Percentiles rank a stretch among this genome's conserved stretches.
Evolutionary conservation across 2,797 vertebrate genomes (phyloP).

Genomic region (Spinibarbus caldwelli): DNA sequence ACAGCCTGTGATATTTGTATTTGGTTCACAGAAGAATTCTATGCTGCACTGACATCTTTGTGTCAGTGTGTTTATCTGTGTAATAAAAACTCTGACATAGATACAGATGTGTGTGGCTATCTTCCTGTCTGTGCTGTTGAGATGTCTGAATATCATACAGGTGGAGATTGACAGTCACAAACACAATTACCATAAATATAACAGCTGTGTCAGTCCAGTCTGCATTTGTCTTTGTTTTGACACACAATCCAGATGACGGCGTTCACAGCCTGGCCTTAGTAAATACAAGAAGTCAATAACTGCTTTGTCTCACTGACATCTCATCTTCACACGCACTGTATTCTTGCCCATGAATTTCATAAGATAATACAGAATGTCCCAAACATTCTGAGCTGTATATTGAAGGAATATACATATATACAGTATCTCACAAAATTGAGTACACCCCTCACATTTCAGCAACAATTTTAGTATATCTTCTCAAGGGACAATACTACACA

Average conservation of each 20-base stretch:
- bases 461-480: too few species aligned
- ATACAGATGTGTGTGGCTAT: background rate
- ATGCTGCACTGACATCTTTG: background rate
- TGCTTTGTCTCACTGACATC: slow-evolving; percentile 33
- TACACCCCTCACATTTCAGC: too few species aligned
- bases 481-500: too few species aligned
- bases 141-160: background rate
- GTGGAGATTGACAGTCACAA: slow-evolving; percentile 5
- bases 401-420: background rate
- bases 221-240: slow-evolving; percentile 41
- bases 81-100: slow-evolving; percentile 11
- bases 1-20: background rate
- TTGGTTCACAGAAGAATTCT: background rate
- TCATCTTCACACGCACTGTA: background rate
- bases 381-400: background rate
- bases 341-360: slow-evolving; percentile 24
- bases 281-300: slow-evolving; percentile 39
- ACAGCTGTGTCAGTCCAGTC: slow-evolving; percentile 17
- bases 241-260: background rate
- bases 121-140: background rate
- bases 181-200: slow-evolving; percentile 31
- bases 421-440: too few species aligned
- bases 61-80: slow-evolving; percentile 21
- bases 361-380: slow-evolving; percentile 15
- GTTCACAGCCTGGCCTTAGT: slow-evolving; percentile 1